Evolutionary conservation across 2,888 invertebrate genomes (phyloP), one percentile per base, ranked within the genome.

Genomic region (Slavum lentiscoides): DNA sequence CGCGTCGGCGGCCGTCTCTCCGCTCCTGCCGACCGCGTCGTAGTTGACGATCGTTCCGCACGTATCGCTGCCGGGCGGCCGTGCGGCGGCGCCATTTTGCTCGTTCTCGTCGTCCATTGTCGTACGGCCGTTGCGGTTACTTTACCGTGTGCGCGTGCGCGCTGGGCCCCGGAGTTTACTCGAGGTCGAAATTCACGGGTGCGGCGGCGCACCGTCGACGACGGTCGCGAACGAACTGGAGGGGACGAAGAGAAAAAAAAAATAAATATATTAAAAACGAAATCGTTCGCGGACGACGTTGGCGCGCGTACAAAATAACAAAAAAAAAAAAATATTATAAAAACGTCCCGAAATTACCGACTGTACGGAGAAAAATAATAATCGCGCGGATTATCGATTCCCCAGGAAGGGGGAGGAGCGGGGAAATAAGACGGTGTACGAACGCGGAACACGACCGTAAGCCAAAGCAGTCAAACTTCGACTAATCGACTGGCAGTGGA

Each of bases 401-500:
- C 6, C 30, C n/a, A n/a, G n/a, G 30, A 2, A 30, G 30, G 30
- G 4, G 30, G 4, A 30, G 30, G 30, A 30, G 1, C 4, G 30
- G n/a, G n/a, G n/a, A n/a, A n/a, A n/a, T n/a, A n/a, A 53, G 43
- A 43, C 64, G 61, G 39, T 9, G 23, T 4, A 55, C 64, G 23
- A n/a, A n/a, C n/a, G 6, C 49, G 13, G 13, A 49, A 15, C 49
- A 70, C 80, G 70, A 64, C 72, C 66, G 15, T 21, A 72, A 80
- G 80, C 64, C 80, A 80, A 80, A 80, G 80, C 80, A 80, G 80
- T 80, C 72, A 72, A 80, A 80, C 80, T 80, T 80, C 80, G 80
- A 80, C 80, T 80, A 62, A 49, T 49, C 49, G 49, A 49, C 30
- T 59, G 13, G 73, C 49, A 43, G 17, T 2, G 43, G 62, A 13